These are phyloP conservation scores for Iselma pallidipennis DNA, from an alignment of 2,888 invertebrate genomes.

Conservation along the genomic window DNA sequence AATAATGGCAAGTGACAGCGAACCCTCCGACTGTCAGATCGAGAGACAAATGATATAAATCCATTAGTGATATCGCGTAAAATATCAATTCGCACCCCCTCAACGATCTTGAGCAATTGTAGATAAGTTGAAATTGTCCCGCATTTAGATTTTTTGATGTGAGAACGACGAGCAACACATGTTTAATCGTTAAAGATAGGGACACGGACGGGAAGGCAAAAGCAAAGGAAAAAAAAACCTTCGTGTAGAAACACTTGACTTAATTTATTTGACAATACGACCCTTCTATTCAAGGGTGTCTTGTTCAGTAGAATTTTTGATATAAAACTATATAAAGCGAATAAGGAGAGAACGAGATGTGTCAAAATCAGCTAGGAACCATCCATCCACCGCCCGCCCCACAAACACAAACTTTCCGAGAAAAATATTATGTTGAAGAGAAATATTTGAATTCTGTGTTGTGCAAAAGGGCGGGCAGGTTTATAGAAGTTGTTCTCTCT, in stretches of 20 bases:
- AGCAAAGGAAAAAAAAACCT: not conserved
- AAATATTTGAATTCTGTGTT: slow-evolving; percentile 9
- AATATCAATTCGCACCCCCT: slow-evolving; percentile 30
- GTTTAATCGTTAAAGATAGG: slow-evolving; percentile 33
- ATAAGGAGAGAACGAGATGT: not conserved
- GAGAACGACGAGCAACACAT: slow-evolving; percentile 37
- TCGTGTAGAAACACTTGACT: not conserved
- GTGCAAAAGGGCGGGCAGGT: slow-evolving; percentile 6
- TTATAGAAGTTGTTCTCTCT: not conserved
- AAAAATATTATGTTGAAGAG: not conserved
- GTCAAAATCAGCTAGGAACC: not conserved
- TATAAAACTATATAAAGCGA: not conserved
- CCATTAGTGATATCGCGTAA: slow-evolving; percentile 44
- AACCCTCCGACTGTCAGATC: slow-evolving; percentile 38
- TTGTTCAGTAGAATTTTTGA: not conserved
- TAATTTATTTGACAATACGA: not conserved
- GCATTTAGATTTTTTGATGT: slow-evolving; percentile 13
- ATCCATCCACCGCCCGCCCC: not conserved
- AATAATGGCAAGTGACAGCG: not conserved
- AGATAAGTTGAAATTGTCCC: slow-evolving; percentile 30
- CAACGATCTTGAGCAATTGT: slow-evolving; percentile 30
- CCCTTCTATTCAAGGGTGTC: not conserved
- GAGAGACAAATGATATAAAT: slow-evolving; percentile 48
- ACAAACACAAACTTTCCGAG: not conserved
- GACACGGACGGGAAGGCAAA: not conserved